Conservation (phyloP, 1,140 invertebrate genomes). For the Drosophila nigrodunni region DNA sequence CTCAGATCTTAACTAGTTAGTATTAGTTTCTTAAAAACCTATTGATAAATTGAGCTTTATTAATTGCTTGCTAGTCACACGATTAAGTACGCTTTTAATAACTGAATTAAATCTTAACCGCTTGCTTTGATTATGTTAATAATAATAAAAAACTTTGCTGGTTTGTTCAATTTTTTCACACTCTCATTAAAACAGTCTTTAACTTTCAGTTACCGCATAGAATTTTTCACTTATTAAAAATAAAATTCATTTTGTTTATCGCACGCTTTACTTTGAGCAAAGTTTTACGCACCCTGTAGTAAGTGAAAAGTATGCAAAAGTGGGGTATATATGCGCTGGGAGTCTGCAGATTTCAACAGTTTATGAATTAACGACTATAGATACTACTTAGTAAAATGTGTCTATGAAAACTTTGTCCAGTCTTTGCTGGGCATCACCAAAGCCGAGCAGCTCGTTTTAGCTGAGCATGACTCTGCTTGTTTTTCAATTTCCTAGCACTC, state of each 20-base stretch:
- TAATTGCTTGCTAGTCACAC: too few relatives aligned
- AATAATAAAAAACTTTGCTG: too few relatives aligned
- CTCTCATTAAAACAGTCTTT: neutral
- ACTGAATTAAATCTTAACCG: neutral
- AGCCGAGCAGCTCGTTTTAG: neutral
- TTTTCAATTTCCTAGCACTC: slow-evolving; percentile 2
- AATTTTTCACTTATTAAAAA: slow-evolving; percentile 12
- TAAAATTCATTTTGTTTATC: neutral
- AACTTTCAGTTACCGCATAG: neutral
- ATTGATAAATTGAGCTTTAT: too few relatives aligned
- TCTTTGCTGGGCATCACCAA: neutral
- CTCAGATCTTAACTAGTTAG: too few relatives aligned
- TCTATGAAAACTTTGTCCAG: too few relatives aligned
- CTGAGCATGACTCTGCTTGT: slow-evolving; percentile 5
- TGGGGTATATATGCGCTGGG: neutral
- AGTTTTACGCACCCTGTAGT: neutral
- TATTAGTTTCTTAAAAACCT: too few relatives aligned
- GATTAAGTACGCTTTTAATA: neutral
- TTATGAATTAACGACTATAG: too few relatives aligned
- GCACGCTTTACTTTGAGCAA: neutral
- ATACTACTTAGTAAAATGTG: too few relatives aligned
- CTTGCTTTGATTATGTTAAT: too few relatives aligned
- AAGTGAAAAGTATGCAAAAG: neutral
- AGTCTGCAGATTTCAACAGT: too few relatives aligned
- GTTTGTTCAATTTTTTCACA: neutral